A percentile compares a stretch with the other conserved stretches of the same genome.
phyloP scores from a whole-genome alignment of 2,888 invertebrate species.

The Tipula helvola region DNA sequence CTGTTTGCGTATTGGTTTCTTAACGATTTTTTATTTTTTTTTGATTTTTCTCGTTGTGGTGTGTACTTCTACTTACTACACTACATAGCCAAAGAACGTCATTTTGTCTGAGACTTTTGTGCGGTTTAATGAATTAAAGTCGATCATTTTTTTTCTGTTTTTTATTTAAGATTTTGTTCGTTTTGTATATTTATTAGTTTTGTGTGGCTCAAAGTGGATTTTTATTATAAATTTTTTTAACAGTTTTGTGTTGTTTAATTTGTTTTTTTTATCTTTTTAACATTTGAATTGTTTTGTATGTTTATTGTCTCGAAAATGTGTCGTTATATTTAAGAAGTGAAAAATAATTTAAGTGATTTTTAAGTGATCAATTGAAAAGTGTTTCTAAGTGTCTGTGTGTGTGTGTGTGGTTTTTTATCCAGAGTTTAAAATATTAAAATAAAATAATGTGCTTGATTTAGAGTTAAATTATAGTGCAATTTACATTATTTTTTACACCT shows the following conservation, averaged over 20 bases:
- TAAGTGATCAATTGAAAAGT: neutral
- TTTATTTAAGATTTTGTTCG: neutral
- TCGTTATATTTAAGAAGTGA: neutral
- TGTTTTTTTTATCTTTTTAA: too few species aligned
- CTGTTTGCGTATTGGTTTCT: neutral
- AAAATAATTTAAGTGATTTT: neutral
- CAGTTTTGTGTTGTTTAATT: neutral
- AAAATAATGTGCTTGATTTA: neutral
- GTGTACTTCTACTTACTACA: neutral
- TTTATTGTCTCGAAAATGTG: neutral
- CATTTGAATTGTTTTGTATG: neutral
- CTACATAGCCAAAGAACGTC: neutral
- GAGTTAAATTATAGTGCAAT: neutral
- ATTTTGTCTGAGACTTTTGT: conserved; percentile 4
- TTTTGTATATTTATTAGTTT: neutral
- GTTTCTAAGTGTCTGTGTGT: neutral
- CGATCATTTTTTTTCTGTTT: neutral
- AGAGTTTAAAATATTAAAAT: neutral
- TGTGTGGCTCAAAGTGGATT: neutral
- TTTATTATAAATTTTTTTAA: neutral
- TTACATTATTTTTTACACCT: neutral
- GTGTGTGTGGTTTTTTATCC: neutral
- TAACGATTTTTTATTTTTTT: neutral
- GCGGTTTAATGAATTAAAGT: conserved; percentile 4
- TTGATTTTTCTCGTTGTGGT: neutral